Evolutionary conservation across 2,888 invertebrate species (phyloP).

Genomic region (Crossocerus cetratus): DNA sequence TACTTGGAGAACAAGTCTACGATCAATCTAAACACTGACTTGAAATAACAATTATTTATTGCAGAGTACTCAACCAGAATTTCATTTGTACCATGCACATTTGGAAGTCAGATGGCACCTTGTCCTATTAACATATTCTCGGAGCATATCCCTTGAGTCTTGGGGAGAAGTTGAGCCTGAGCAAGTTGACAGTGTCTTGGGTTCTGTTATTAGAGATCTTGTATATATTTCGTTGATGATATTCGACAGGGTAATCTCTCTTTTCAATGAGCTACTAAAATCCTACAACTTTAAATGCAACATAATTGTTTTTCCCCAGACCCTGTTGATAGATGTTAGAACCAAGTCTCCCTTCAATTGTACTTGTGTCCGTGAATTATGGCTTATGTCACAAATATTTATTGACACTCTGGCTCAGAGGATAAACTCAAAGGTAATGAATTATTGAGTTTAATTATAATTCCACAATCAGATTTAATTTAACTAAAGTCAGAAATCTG

Average conservation of each 20-base stretch:
- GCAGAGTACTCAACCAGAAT: constrained; percentile 76
- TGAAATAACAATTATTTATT: constrained; percentile 14
- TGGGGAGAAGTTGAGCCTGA: constrained; percentile 55
- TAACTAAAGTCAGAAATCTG: not conserved
- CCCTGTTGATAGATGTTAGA: constrained; percentile 75
- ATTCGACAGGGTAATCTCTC: constrained; percentile 74
- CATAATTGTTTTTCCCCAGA: constrained; percentile 57
- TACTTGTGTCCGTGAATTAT: constrained; percentile 80
- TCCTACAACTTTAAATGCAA: constrained; percentile 8
- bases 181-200: constrained; percentile 62
- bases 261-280: constrained; percentile 15
- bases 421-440: constrained; percentile 62
- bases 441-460: not conserved
- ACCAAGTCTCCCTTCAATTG: constrained; percentile 79
- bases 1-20: constrained; percentile 48
- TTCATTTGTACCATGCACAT: constrained; percentile 78
- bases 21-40: not conserved
- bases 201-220: constrained; percentile 71
- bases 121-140: constrained; percentile 67
- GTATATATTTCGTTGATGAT: constrained; percentile 71
- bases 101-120: constrained; percentile 78
- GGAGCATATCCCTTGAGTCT: constrained; percentile 52
- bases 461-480: not conserved
- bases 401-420: constrained; percentile 71
- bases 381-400: constrained; percentile 79